Evolutionary conservation across 2,888 invertebrate species (phyloP), one percentile per base, ranked within the genome.

Genomic region (Ochlodes sylvanus): DNA sequence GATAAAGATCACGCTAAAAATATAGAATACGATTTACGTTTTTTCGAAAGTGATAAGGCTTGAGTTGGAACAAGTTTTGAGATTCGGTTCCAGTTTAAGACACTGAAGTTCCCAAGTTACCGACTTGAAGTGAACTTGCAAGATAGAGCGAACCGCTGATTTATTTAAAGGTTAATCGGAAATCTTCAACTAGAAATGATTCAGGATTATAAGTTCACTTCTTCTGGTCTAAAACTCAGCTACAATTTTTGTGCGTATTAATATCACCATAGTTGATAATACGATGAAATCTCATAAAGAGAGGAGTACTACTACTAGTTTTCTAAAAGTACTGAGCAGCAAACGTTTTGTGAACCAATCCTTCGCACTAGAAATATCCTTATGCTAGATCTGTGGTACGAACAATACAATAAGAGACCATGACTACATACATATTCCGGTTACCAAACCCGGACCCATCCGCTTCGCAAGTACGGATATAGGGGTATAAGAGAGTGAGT

Each of bases 1-100:
- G 19, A 50, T 50, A 2, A 19, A 4, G 19, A 50, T 50, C 10
- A 12, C 10, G 19, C 42, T 56, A 5, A 44, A 15, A 64, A 19
- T 19, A 14, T 52, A 38, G 50, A 61, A 42, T 57, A 57, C 41
- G 50, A 65, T 57, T 65, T 34, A 57, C 32, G 57, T 57, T 65
- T 65, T 65, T 65, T 52, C 57, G 41, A 19, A 14, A 15, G 21
- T 42, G 57, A 65, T 65, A 65, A 65, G 58, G 41, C 42, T 64
- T 55, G 47, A 38, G 57, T 57, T 50, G 38, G 58, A 65, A 65
- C 50, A 65, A 65, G 58, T 65, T 65, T 65, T 52, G 58, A 58
- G 50, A 58, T 58, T 65, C 15, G 58, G 65, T 58, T 58, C 41
- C 58, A 65, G 58, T 58, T 65, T 65, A 50, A 66, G 65, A 58